Evolutionary conservation across 1,140 invertebrate genomes (phyloP).

Genomic region (Temnothorax curvispinosus): DNA sequence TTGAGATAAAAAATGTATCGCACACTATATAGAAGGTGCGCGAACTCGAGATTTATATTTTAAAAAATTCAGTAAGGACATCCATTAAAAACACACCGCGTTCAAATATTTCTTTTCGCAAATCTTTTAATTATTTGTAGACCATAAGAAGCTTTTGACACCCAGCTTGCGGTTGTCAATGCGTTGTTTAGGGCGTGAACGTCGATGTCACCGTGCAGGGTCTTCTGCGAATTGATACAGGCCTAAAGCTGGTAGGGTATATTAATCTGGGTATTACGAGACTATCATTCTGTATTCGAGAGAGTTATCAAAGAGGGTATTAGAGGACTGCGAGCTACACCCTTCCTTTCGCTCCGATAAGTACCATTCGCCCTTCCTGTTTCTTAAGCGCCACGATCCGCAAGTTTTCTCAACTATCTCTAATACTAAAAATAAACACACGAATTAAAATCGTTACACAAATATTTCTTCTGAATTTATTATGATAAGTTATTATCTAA

Average conservation of each 20-base stretch:
- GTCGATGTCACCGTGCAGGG: slow-evolving; percentile 48
- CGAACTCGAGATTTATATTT: not conserved
- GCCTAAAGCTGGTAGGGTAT: slow-evolving; percentile 76
- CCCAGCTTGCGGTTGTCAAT: slow-evolving; percentile 18
- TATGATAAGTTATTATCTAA: not conserved
- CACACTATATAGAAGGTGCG: not conserved
- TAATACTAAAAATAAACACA: not conserved
- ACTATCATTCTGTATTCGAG: slow-evolving; percentile 54
- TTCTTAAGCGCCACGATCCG: slow-evolving; percentile 28
- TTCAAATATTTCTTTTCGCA: slow-evolving; percentile 10
- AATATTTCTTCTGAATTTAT: not conserved
- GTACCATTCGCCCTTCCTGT: slow-evolving; percentile 38
- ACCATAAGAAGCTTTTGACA: slow-evolving; percentile 24
- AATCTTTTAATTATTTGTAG: not conserved
- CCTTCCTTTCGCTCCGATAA: slow-evolving; percentile 34
- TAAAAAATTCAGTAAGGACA: not conserved
- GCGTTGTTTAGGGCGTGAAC: slow-evolving; percentile 6
- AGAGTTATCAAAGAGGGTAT: slow-evolving; percentile 67
- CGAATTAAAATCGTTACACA: not conserved
- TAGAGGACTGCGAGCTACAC: slow-evolving; percentile 42
- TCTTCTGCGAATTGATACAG: slow-evolving; percentile 81
- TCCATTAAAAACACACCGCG: not conserved
- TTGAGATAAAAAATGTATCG: not conserved
- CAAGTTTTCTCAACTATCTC: slow-evolving; percentile 15
- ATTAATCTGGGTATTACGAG: slow-evolving; percentile 83